Evolutionary conservation across 2,888 invertebrate species (phyloP), one percentile per base, ranked within the genome.

Genomic region (Lasioglossum figueresi): DNA sequence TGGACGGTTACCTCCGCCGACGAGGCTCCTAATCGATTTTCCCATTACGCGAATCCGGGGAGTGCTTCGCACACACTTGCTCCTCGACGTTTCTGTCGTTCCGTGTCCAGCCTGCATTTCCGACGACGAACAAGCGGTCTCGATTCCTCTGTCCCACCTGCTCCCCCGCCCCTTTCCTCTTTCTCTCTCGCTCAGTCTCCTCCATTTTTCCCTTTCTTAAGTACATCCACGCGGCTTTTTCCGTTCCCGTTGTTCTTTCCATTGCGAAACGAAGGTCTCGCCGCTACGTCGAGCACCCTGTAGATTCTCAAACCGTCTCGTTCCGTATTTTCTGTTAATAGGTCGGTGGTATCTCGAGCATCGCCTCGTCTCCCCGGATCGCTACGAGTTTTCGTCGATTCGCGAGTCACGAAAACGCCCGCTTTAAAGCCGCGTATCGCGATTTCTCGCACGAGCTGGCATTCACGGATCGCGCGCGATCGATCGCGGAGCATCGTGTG

Each of bases 1-100:
- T 89, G 85, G 82, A 78, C 87, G 86, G 85, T 86, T 89, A 85
- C 90, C 91, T 90, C 88, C 82, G 83, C 80, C 82, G 82, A 85
- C 80, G 80, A 83, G 85, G n/a, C 85, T 87, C 90, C 92, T 92
- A 91, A 93, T 93, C 93, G 93, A 93, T 93, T 93, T 93, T 93
- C 91, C 91, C 93, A 93, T 93, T 93, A 93, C 92, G 88, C 90
- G 90, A 91, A 92, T 91, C 92, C 91, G 87, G 90, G 90, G 91
- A 90, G 90, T 89, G 88, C 88, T 89, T 83, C 90, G 88, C 88
- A 83, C 85, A 90, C 88, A 88, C 91, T 80, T 84, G 84, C 79
- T 76, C 80, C 84, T 80, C 68, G 68, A 23, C 68, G 68, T 63
- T 85, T 83, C 86, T 84, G 84, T 85, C 86, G 83, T 88, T 83